Evolutionary conservation across 2,797 vertebrate genomes (phyloP).

Genomic region (Lophius americanus): DNA sequence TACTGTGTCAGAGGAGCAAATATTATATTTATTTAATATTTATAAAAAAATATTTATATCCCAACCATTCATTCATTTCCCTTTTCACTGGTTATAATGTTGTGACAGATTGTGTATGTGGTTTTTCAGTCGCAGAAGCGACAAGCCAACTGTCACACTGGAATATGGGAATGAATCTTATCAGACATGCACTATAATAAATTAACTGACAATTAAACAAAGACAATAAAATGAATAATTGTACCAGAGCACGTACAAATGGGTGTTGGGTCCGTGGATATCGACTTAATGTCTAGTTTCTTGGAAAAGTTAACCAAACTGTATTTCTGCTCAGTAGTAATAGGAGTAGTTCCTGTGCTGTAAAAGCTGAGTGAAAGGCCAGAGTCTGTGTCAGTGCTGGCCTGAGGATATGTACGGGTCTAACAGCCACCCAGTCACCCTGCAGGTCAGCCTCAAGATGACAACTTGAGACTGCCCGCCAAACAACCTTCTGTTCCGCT

Average conservation of each 20-base stretch:
- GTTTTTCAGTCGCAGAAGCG: too few relatives aligned
- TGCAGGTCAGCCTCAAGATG: constrained; percentile 54
- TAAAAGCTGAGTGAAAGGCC: constrained; percentile 40
- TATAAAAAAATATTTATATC: too few relatives aligned
- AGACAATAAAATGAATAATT: too few relatives aligned
- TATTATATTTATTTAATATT: too few relatives aligned
- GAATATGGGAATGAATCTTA: too few relatives aligned
- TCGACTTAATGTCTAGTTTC: background rate
- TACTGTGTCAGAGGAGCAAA: too few relatives aligned
- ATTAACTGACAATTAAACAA: background rate
- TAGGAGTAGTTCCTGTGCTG: constrained; percentile 1
- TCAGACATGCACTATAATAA: background rate
- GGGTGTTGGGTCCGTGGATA: too few relatives aligned
- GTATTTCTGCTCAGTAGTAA: background rate
- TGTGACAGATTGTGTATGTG: too few relatives aligned
- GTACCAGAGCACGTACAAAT: background rate
- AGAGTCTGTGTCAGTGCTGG: background rate
- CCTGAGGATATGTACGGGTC: constrained; percentile 26
- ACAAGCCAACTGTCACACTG: too few relatives aligned
- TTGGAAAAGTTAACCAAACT: background rate
- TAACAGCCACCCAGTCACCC: constrained; percentile 41
- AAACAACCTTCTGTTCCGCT: constrained; percentile 24
- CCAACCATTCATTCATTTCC: too few relatives aligned
- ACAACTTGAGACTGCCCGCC: constrained; percentile 48
- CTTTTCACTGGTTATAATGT: too few relatives aligned